Evolutionary conservation across 1,140 invertebrate species (phyloP).

Genomic region (Neodiprion lecontei): DNA sequence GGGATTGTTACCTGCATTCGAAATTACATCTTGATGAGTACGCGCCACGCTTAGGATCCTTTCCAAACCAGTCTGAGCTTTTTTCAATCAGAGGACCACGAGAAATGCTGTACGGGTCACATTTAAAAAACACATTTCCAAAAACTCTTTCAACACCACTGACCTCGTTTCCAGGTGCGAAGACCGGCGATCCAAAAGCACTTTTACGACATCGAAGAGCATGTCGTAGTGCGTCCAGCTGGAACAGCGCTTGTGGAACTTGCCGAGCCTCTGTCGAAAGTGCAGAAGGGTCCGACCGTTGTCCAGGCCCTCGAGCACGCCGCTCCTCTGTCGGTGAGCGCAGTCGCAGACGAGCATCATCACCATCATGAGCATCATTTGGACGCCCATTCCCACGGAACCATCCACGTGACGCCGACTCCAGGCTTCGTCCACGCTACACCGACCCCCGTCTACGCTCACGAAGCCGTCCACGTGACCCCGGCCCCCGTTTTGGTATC

Average conservation of each 20-base stretch:
- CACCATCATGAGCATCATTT: conserved; percentile 29
- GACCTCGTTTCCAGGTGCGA: conserved; percentile 56
- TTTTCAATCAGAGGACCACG: no score
- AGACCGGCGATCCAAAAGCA: conserved; percentile 72
- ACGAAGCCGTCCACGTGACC: conserved; percentile 24
- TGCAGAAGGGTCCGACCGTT: conserved; percentile 63
- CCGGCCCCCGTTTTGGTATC: conserved; percentile 33
- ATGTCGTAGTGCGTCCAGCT: conserved; percentile 68
- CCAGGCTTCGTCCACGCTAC: conserved; percentile 27
- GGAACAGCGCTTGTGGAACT: conserved; percentile 69
- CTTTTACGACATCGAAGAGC: conserved; percentile 72
- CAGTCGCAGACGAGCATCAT: conserved; percentile 24
- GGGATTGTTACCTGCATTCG: no score
- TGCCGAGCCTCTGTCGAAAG: conserved; percentile 67
- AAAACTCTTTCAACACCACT: no score
- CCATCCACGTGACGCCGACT: conserved; percentile 35
- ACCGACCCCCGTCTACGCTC: conserved; percentile 22
- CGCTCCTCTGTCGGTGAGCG: conserved; percentile 23
- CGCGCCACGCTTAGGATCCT: no score
- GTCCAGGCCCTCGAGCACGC: conserved; percentile 46
- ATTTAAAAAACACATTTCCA: no score
- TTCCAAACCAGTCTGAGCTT: no score
- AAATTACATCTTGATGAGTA: no score
- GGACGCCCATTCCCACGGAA: conserved; percentile 29
- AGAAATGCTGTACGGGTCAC: no score